phyloP scores from a whole-genome alignment of 2,888 invertebrate genomes.

The Podotricha telesiphe region DNA sequence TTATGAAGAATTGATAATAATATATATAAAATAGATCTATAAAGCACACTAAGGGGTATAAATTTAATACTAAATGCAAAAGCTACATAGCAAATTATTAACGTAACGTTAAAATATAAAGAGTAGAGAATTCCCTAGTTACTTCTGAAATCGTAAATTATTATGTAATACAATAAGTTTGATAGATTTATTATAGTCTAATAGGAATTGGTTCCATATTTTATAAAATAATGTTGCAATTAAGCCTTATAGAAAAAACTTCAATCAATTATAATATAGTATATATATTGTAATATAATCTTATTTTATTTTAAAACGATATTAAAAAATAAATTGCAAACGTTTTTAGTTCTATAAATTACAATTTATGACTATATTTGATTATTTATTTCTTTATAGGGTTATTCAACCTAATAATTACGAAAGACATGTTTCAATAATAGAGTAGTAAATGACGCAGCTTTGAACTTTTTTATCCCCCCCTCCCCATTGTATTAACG shows the following conservation, averaged over 20 bases:
- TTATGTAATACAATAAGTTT: not conserved
- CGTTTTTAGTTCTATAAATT: conserved; percentile 8
- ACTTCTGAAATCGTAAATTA: not conserved
- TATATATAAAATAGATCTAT: no score
- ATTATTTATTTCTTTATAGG: conserved; percentile 18
- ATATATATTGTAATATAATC: no score
- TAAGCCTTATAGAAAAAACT: not conserved
- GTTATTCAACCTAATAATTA: conserved; percentile 15
- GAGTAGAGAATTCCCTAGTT: not conserved
- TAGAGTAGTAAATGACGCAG: not conserved
- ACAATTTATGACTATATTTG: conserved; percentile 4
- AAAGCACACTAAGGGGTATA: no score
- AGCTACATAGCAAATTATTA: no score
- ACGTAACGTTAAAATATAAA: no score
- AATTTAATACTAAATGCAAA: no score
- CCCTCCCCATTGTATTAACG: no score
- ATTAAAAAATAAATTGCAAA: not conserved
- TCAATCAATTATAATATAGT: no score
- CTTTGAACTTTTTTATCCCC: no score
- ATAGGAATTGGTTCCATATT: not conserved
- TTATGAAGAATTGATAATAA: no score
- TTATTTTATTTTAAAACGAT: not conserved
- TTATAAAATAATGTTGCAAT: conserved; percentile 5
- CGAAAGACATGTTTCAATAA: not conserved
- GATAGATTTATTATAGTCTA: not conserved